Evolutionary conservation across 1,140 invertebrate genomes (phyloP).

Genomic region (Leptopilina clavipes): DNA sequence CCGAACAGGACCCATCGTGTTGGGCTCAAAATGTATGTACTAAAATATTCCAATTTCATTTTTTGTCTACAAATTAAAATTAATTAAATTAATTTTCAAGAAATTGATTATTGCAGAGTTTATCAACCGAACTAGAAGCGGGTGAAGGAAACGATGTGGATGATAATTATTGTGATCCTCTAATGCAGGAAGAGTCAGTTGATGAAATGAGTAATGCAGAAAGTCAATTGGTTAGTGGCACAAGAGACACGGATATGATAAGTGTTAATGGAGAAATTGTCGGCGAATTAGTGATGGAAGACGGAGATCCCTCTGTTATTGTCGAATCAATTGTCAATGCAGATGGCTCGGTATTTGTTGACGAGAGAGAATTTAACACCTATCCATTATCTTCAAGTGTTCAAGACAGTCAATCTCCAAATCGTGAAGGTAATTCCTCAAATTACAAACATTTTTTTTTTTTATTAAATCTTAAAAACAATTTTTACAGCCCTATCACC

Average conservation of each 20-base stretch:
- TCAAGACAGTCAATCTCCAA: slow-evolving; percentile 57
- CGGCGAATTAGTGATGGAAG: slow-evolving; percentile 68
- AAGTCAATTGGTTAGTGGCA: slow-evolving; percentile 58
- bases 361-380: slow-evolving; percentile 66
- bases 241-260: slow-evolving; percentile 61
- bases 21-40: slow-evolving; percentile 66
- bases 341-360: slow-evolving; percentile 69
- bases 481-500: not conserved
- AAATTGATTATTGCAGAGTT: slow-evolving; percentile 55
- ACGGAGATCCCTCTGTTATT: slow-evolving; percentile 69
- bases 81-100: too few species aligned
- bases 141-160: slow-evolving; percentile 67
- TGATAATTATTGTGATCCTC: slow-evolving; percentile 63
- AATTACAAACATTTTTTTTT: too few species aligned
- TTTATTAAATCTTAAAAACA: too few species aligned
- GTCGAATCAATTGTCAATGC: slow-evolving; percentile 69
- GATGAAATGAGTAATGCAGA: slow-evolving; percentile 64
- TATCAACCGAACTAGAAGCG: slow-evolving; percentile 65
- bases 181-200: slow-evolving; percentile 65
- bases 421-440: slow-evolving; percentile 53
- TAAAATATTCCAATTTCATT: slow-evolving; percentile 36
- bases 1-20: slow-evolving; percentile 62
- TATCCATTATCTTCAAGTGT: slow-evolving; percentile 62
- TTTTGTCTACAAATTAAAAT: too few species aligned
- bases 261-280: slow-evolving; percentile 66